phyloP scores from a whole-genome alignment of 35 echinoderm and acorn worm genomes.

The Stichopus chloronotus region DNA sequence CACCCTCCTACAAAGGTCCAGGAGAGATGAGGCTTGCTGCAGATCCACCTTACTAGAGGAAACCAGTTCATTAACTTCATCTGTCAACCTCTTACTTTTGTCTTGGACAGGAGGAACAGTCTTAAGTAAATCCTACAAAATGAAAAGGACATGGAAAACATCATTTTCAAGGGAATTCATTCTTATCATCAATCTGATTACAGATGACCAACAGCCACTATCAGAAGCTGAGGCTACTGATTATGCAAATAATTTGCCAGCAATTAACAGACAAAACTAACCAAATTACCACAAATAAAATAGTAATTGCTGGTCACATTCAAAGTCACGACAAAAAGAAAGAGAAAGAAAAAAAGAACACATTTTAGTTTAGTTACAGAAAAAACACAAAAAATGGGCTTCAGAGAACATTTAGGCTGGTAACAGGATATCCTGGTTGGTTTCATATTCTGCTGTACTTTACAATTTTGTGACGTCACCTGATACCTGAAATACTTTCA shows the following conservation, averaged over 20 bases:
- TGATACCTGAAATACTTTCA: no score
- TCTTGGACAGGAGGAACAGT: background rate
- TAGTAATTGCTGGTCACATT: no score
- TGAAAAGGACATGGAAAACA: background rate
- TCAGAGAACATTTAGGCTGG: background rate
- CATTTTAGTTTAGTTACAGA: background rate
- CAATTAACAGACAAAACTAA: background rate
- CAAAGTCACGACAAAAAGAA: no score
- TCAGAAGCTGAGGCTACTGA: background rate
- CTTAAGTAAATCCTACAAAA: background rate
- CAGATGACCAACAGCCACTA: background rate
- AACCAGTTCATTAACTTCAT: background rate
- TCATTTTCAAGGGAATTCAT: background rate
- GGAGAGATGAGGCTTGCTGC: background rate
- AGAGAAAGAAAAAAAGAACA: no score
- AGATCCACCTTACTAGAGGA: conserved; percentile 18
- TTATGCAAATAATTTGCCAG: background rate
- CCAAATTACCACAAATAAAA: no score
- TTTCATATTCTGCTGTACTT: no score
- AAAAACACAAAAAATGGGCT: background rate
- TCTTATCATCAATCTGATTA: background rate
- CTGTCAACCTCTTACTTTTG: background rate
- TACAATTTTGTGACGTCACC: no score
- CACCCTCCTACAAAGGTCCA: conserved; percentile 5
- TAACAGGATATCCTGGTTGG: background rate